Percentiles rank a stretch among this genome's conserved stretches.
Evolutionary conservation across 2,797 vertebrate genomes (phyloP).

Genomic region (Onychomys arenicola): DNA sequence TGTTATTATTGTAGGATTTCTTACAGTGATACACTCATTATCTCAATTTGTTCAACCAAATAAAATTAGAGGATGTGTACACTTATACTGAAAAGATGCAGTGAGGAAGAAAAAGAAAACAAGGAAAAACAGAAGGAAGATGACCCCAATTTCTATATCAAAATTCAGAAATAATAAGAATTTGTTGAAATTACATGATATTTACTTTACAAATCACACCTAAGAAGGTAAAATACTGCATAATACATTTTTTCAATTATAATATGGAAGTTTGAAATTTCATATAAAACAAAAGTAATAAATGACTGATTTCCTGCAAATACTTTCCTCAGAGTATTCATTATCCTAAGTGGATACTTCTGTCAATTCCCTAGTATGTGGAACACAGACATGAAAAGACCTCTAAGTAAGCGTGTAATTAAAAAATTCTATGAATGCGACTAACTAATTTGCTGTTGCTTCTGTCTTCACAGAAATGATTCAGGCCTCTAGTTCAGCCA

Average conservation of each 20-base stretch:
- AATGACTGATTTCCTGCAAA: not conserved
- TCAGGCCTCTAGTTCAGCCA: not conserved
- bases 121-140: too few relatives aligned
- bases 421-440: not conserved
- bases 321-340: not conserved
- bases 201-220: not conserved
- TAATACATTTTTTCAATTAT: not conserved
- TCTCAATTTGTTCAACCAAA: constrained; percentile 12
- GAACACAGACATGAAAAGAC: not conserved
- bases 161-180: not conserved
- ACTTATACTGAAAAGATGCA: not conserved
- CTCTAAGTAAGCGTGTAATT: not conserved
- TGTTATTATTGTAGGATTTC: not conserved
- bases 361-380: not conserved
- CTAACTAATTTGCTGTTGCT: not conserved
- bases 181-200: not conserved
- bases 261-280: not conserved
- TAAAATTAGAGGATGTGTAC: not conserved
- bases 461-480: not conserved
- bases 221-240: not conserved
- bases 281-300: not conserved
- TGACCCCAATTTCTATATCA: not conserved
- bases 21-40: not conserved
- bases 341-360: not conserved
- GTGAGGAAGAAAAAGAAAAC: not conserved